Conservation (phyloP, 2,888 invertebrate genomes). For the Drosophila greeni region DNA sequence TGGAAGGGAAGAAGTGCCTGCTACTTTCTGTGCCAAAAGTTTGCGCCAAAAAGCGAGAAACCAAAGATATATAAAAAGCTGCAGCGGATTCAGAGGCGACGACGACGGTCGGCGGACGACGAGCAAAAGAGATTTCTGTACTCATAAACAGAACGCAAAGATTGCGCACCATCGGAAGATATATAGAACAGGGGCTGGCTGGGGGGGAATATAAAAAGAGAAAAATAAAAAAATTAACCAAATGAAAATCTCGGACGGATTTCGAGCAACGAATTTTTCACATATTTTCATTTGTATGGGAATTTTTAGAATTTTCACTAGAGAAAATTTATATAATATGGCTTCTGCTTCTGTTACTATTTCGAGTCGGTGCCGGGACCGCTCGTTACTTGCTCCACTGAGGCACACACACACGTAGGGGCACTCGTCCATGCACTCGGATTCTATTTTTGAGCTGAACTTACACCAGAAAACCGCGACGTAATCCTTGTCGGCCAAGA, state of each 20-base stretch:
- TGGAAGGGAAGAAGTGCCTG: conserved; percentile 31
- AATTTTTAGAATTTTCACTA: conserved; percentile 74
- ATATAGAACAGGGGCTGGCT: conserved; percentile 35
- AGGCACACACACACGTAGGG: conserved; percentile 1
- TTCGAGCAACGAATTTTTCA: conserved; percentile 74
- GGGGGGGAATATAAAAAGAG: conserved; percentile 33
- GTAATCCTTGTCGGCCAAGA: conserved; percentile 94
- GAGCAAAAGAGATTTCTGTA: conserved; percentile 50
- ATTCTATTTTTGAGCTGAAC: conserved; percentile 79
- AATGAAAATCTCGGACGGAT: conserved; percentile 70
- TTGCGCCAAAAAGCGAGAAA: conserved; percentile 49
- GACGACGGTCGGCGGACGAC: conserved; percentile 20
- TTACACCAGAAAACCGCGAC: conserved; percentile 98
- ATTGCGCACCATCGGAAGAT: conserved; percentile 37
- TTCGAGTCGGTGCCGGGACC: conserved; percentile 64
- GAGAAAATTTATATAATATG: conserved; percentile 74
- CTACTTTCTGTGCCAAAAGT: conserved; percentile 42
- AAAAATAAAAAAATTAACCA: conserved; percentile 52
- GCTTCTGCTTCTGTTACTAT: conserved; percentile 68
- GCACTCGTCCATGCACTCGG: background rate
- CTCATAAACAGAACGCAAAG: conserved; percentile 68
- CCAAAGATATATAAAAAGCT: conserved; percentile 31
- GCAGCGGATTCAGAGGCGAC: conserved; percentile 37
- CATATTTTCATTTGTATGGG: conserved; percentile 75
- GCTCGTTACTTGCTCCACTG: conserved; percentile 56